Base-by-base conservation (phyloP, 2,888 invertebrate species). In the Drosophila infuscata region DNA sequence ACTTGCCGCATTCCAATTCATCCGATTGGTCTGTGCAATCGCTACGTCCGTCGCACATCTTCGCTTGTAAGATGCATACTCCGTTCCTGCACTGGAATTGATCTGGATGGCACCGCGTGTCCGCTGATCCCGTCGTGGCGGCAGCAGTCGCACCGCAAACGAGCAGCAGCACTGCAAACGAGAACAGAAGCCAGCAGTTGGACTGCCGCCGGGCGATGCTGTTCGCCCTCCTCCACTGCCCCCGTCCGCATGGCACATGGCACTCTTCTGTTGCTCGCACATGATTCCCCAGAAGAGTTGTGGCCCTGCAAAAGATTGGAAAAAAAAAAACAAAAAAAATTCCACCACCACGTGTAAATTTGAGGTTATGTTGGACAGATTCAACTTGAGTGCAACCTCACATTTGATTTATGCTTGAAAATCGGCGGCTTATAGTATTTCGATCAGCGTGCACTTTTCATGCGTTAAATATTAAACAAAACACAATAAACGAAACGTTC, bases 21-120 rank as follows among this genome's bases (percentile, higher is more conserved):
- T 93, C 93, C 17, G 92, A 88, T 70, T 89, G 81, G 74, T 93
- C 92, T 33, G 83, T 71, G 81, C 93, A 93, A 82, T 93, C 92
- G 15, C 66, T 80, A 67, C 74, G 90, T 70, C 91, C 91, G 83
- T 93, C 91, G 71, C 93, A 93, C 75, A 92, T 91, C 82, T 91
- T 91, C 70, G 89, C 82, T 62, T 74, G 77, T 74, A 89, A 78
- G 80, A 93, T 92, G 81, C 93, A 93, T 58, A 83, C 88, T 68
- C 92, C 92, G 89, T 95, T 93, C 25, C 91, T 85, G 77, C 95
- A 96, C 32, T 94, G 91, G 83, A 94, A 95, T 72, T 94, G 93
- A 32, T 93, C 91, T 25, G 93, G 91, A 58, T 94, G 92, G 76
- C 92, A 92, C 72, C 70, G 71, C 43, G 57, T 77, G 72, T 76